Conservation (phyloP, 2,113 vertebrate species). For the Oceanodroma tethys region DNA sequence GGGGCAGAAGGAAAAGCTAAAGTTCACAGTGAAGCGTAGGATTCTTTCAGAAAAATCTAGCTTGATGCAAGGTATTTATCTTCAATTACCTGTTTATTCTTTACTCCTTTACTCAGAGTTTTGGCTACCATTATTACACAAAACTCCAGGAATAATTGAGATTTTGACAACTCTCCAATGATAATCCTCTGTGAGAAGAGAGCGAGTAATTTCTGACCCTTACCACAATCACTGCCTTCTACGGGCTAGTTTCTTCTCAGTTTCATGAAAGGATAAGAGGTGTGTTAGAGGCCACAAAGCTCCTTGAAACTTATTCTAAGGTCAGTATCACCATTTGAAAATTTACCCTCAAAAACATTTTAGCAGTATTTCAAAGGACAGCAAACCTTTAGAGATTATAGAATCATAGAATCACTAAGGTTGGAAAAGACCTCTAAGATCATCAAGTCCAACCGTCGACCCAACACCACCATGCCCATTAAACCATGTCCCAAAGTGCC, state of each 20-base stretch:
- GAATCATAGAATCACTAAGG: too few species aligned
- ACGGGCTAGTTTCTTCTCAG: neutral
- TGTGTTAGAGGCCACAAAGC: neutral
- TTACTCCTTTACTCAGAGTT: neutral
- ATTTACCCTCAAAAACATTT: neutral
- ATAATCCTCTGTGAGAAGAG: neutral
- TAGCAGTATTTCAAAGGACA: neutral
- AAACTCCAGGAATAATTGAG: neutral
- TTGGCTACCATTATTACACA: neutral
- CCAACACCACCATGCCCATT: too few species aligned
- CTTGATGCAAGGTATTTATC: neutral
- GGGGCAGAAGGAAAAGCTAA: neutral
- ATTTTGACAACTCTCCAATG: neutral
- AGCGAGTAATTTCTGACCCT: neutral
- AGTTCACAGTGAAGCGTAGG: neutral
- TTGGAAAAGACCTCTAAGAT: too few species aligned
- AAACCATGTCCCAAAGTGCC: too few species aligned
- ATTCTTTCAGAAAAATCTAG: neutral
- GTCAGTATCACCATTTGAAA: neutral
- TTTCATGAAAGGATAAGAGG: neutral
- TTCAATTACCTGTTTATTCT: neutral
- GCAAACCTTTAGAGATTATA: neutral
- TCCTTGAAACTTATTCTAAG: neutral
- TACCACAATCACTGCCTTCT: fast-evolving
- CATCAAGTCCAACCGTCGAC: too few species aligned